phyloP scores from a whole-genome alignment of 2,888 invertebrate genomes.

The Agriopis marginaria region DNA sequence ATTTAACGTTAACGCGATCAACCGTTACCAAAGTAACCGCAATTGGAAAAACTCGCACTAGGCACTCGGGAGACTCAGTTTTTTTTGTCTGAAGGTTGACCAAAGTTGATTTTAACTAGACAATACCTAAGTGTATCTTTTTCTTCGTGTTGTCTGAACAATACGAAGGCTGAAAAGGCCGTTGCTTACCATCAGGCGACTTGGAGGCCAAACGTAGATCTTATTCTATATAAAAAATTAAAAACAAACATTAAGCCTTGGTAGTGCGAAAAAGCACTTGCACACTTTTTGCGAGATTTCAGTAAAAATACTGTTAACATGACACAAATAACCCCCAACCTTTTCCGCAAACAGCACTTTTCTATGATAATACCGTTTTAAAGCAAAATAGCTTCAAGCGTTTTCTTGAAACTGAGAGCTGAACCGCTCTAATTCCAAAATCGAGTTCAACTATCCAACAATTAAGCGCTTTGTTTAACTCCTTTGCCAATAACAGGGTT shows the following conservation, averaged over 20 bases:
- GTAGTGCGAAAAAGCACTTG: too few species aligned
- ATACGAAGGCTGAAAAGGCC: too few species aligned
- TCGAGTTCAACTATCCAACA: conserved; percentile 52
- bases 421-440: conserved; percentile 32
- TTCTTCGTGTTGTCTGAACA: too few species aligned
- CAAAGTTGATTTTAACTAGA: not conserved
- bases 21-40: too few species aligned
- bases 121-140: not conserved
- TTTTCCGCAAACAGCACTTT: not conserved
- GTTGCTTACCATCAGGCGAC: too few species aligned
- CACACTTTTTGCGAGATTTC: too few species aligned
- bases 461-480: conserved; percentile 65
- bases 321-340: not conserved
- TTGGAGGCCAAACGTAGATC: too few species aligned
- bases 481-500: conserved; percentile 66
- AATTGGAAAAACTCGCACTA: too few species aligned
- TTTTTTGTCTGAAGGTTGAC: not conserved
- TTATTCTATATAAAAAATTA: too few species aligned
- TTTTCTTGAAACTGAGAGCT: conserved; percentile 30
- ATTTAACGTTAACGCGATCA: too few species aligned
- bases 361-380: not conserved
- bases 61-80: not conserved
- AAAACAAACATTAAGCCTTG: not conserved
- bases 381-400: conserved; percentile 4
- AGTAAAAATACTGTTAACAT: too few species aligned